Base-by-base conservation (phyloP, 2,797 vertebrate genomes). In the Okamejei kenojei region DNA sequence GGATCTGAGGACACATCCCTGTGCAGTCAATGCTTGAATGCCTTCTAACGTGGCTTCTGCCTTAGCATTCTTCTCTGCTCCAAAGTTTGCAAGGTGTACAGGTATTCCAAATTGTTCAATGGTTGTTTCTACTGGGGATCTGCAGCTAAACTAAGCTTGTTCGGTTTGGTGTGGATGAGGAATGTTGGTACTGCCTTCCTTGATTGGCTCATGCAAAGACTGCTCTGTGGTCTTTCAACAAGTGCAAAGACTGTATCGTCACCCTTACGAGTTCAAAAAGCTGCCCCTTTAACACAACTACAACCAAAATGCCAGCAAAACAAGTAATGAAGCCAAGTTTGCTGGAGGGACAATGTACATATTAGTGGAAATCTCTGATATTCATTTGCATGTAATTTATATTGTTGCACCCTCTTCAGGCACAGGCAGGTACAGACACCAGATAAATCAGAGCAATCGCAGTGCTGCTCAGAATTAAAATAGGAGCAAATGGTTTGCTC, bases 391-490 rank as follows among this genome's bases (percentile, higher is more conserved):
- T 68, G 84, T 88, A 35, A 88, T 88, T 68, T 88, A 68, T 88
- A 88, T 88, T 38, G 84, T 88, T 88, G 84, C 84, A 88, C 84
- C 84, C 84, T 88, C 84, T 88, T 88, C 63, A 88, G 84, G 84
- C 63, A 35, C 63, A 32, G 7, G 32, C 63, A 35, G 84, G 84
- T 88, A 88, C n/a, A 88, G 61, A 65, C 82, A 68, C 6, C 17
- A 68, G 63, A 88, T 68, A 68, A 21, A 88, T 17, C 61, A 10
- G n/a, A 88, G 7, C n/a, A 68, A 88, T 17, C 68, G 35, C 35
- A 79, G 78, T 79, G 61, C 21, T 32, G 68, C 35, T 35, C 63
- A 35, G 17, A 68, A 68, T n/a, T 88, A 88, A 88, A 88, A 88
- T 68, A 9, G 8, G 17, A 35, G 7, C 63, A 88, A 88, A 35